Percentiles rank a stretch among this genome's conserved stretches.
These are phyloP conservation scores for Colostygia pectinataria DNA, from an alignment of 2,888 invertebrate species.

Conservation along the genomic window DNA sequence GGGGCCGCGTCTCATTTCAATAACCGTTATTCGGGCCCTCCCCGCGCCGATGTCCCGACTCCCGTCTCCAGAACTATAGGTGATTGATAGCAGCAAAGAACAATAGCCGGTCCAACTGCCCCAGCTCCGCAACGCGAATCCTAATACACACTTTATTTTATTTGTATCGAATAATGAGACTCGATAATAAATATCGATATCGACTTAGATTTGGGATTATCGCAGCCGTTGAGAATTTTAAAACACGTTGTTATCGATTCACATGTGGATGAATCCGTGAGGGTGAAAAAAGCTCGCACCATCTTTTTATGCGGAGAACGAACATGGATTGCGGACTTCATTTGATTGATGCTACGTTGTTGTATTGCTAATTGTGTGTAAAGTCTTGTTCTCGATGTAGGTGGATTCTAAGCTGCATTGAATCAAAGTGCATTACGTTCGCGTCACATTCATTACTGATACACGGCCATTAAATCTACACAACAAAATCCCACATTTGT, in stretches of 20 bases:
- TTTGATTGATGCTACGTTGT: constrained; percentile 32
- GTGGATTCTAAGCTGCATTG: constrained; percentile 13
- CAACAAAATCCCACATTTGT: constrained; percentile 49
- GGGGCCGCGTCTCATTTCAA: constrained; percentile 80
- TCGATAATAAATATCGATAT: constrained; percentile 74
- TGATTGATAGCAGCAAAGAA: constrained; percentile 80
- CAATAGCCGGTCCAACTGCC: constrained; percentile 73
- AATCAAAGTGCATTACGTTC: constrained; percentile 10
- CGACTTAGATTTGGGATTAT: constrained; percentile 71
- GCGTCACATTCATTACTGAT: constrained; percentile 39
- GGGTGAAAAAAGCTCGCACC: constrained; percentile 34
- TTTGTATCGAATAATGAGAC: constrained; percentile 75
- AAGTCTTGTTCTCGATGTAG: constrained; percentile 18
- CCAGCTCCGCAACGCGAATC: constrained; percentile 73
- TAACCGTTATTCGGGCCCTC: constrained; percentile 78
- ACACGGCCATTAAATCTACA: constrained; percentile 49
- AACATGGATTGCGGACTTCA: constrained; percentile 27
- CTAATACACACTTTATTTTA: constrained; percentile 82
- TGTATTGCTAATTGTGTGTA: constrained; percentile 35
- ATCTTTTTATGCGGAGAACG: constrained; percentile 32
- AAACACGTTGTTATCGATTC: constrained; percentile 48
- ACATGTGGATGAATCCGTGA: constrained; percentile 39
- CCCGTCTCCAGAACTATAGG: constrained; percentile 59
- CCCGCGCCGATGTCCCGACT: constrained; percentile 38
- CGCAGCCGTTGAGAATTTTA: constrained; percentile 61